Evolutionary conservation across 2,113 vertebrate genomes (phyloP).

Genomic region (Strigops habroptila): DNA sequence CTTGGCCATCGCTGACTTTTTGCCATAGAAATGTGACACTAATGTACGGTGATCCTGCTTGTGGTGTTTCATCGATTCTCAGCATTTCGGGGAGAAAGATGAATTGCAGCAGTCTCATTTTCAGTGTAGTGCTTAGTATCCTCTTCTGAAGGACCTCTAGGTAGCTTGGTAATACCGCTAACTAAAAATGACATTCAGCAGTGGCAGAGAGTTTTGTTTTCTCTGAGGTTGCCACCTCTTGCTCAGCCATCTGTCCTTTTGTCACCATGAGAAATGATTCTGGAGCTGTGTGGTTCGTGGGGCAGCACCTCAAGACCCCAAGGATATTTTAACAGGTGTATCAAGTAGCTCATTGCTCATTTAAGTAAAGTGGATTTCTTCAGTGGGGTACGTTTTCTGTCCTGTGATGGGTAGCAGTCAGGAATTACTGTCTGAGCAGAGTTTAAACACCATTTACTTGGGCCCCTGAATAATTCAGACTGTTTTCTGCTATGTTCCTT

Average conservation of each 20-base stretch:
- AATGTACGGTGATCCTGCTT: not conserved
- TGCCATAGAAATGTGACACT: not conserved
- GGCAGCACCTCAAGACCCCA: not conserved
- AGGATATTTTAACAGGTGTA: not conserved
- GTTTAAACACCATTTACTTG: not conserved
- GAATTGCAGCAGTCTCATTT: not conserved
- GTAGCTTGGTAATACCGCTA: not conserved
- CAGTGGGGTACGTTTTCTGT: not conserved
- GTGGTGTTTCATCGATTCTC: not conserved
- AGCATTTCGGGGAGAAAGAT: not conserved
- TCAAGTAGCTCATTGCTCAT: not conserved
- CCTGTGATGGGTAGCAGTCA: too few relatives aligned
- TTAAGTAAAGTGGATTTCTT: not conserved
- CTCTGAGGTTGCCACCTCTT: not conserved
- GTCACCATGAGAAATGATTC: fast-evolving
- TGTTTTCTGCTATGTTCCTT: not conserved
- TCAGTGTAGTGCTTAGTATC: not conserved
- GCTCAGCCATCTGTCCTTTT: not conserved
- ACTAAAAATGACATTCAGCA: not conserved
- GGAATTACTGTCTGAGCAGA: not conserved
- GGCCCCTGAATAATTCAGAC: not conserved
- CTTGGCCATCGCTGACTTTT: not conserved
- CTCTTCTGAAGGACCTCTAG: not conserved
- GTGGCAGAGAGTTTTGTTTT: not conserved
- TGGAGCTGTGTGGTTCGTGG: not conserved